Base-by-base conservation (phyloP, 2,113 vertebrate genomes). In the Hydrochoerus hydrochaeris region DNA sequence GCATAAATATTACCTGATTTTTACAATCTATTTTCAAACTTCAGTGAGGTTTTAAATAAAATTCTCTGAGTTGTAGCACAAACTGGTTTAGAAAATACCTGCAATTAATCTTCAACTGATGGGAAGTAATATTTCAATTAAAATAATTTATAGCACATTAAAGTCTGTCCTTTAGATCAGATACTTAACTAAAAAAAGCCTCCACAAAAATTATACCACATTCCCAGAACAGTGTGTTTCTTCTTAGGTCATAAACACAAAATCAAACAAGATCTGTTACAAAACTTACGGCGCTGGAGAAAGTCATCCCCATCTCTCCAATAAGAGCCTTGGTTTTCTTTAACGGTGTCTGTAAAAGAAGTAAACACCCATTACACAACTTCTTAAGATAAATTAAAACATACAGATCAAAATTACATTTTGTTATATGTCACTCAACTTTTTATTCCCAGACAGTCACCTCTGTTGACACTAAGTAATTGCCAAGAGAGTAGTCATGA, bases 241-340 rank as follows among this genome's bases (percentile, higher is more conserved):
- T 88, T 62, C 73, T 84, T 38, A 89, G 46, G 84, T 63, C 3
- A 91, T 8, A 69, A 90, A 71, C 9, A 91, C 14, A 54, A 65
- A 90, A 7, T 92, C 65, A 86, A 60, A 54, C 1, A 63, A 82
- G 57, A 81, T n/a, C 38, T 44, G 38, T 0, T 44, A 12, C 13
- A 96, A 92, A 89, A 98, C 99, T 99, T 97, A 99, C 99, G 16
- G 99, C 99, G 0, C 99, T 99, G 19, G 98, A 98, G 95, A 99
- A 99, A 0, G 99, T 99, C 84, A 99, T 98, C 60, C 99, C 99
- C 94, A 99, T 99, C 52, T 99, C 99, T 4, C 99, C 99, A 28
- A 99, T 99, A 2, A 99, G 99, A 71, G 99, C 99, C 63, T 98
- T 99, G 0, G 99, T 99, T 98, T 99, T 99, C 97, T 98, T 99